Base-by-base conservation (phyloP, 2,797 vertebrate species). In the Melanogrammus aeglefinus region DNA sequence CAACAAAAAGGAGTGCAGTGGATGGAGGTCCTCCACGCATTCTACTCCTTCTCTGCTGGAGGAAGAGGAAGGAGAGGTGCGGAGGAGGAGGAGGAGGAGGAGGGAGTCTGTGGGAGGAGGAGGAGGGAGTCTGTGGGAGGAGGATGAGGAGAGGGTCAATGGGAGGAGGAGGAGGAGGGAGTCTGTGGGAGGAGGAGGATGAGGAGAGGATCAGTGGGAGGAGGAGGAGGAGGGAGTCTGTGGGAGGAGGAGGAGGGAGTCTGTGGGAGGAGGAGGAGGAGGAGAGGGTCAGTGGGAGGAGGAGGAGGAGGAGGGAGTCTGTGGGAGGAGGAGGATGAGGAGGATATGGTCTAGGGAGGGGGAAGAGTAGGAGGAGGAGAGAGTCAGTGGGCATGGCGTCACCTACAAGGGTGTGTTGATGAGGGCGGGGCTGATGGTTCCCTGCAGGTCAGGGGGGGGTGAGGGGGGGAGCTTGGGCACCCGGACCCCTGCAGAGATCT, bases 371-470 rank as follows among this genome's bases (percentile, higher is more conserved):
- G 27, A 57, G 27, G 69, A 27, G 69, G 12, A 39, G 57, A 77
- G 57, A 77, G 82, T 81, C 84, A 78, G 74, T 38, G 13, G 78
- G 44, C 74, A 72, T 57, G 73, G 51, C 41, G 27, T 83, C 69
- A 91, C 91, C 75, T 92, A 94, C 89, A 89, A 86, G 0, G 92
- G 85, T 5, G 89, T 95, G 83, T 84, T 84, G 72, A 90, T 75
- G 66, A 76, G 24, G 1, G 70, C 74, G 81, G 82, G 88, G 76
- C 66, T 76, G 4, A 80, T 80, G 70, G 51, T 57, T 57, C 18
- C 51, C 76, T 79, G 80, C 38, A 89, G 87, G 83, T 72, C 86
- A 81, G 81, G 35, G 78, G 83, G 72, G 0, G 82, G 78, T 75
- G 41, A 77, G 4, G 21, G 84, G 1, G 78, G 75, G 9, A 84